Conservation (phyloP, 2,113 vertebrate genomes). For the Lagopus muta region DNA sequence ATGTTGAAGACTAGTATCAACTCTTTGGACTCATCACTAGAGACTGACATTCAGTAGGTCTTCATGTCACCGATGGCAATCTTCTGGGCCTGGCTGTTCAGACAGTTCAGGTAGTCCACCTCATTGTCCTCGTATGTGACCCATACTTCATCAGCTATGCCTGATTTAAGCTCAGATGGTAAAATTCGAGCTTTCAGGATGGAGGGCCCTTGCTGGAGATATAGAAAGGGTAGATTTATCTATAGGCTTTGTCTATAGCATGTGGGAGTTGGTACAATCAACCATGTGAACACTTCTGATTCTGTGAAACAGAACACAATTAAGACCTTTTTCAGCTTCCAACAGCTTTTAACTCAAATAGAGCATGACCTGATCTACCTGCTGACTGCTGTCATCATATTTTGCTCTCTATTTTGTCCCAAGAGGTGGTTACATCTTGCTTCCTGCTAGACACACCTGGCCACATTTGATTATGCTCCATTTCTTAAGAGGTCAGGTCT, state of each 20-base stretch:
- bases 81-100: not conserved
- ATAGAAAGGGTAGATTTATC: not conserved
- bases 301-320: not conserved
- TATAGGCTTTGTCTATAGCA: not conserved
- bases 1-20: not conserved
- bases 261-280: not conserved
- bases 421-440: not conserved
- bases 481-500: conserved; percentile 38
- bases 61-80: not conserved
- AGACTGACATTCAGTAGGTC: not conserved
- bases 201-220: not conserved
- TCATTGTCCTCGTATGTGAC: no score
- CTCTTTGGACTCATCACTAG: not conserved
- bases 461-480: not conserved
- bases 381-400: not conserved
- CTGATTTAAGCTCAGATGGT: not conserved
- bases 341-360: conserved; percentile 27
- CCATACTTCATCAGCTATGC: not conserved
- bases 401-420: conserved; percentile 13
- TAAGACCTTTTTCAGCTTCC: not conserved
- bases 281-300: not conserved
- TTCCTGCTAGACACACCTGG: not conserved
- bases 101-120: not conserved
- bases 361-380: conserved; percentile 33
- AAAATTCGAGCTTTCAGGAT: not conserved